These are phyloP conservation scores for Neopipo cinnamomea DNA, from an alignment of 2,113 vertebrate species.

Conservation along the genomic window DNA sequence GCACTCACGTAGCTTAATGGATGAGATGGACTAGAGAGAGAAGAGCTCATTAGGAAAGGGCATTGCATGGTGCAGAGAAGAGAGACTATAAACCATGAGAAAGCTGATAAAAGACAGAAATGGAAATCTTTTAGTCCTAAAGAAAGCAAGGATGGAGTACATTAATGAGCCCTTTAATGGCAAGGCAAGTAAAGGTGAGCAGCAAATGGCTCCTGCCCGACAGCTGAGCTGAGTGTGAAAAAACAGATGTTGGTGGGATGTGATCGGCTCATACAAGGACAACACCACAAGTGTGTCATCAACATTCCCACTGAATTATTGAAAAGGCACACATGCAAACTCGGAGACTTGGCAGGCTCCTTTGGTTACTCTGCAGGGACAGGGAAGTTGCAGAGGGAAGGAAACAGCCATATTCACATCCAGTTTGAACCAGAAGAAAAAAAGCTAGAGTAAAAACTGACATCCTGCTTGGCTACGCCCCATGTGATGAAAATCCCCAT, in stretches of 20 bases:
- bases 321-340: not conserved
- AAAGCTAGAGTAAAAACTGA: not conserved
- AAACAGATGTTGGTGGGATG: constrained; percentile 15
- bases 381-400: not conserved
- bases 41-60: constrained; percentile 47
- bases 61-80: not conserved
- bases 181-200: constrained; percentile 48
- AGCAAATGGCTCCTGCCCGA: constrained; percentile 32
- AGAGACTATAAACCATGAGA: not conserved
- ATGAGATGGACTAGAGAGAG: not conserved
- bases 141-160: not conserved
- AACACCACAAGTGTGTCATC: not conserved
- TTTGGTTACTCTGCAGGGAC: not conserved
- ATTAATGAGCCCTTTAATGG: constrained; percentile 45
- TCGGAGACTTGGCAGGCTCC: not conserved
- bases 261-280: not conserved
- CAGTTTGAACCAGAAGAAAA: not conserved
- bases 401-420: not conserved
- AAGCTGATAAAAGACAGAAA: constrained; percentile 46
- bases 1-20: not conserved
- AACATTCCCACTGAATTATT: not conserved
- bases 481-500: not conserved
- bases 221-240: constrained; percentile 2
- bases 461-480: not conserved
- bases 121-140: constrained; percentile 26